Conservation (phyloP, 2,888 invertebrate species). For the Brachyptera putata region DNA sequence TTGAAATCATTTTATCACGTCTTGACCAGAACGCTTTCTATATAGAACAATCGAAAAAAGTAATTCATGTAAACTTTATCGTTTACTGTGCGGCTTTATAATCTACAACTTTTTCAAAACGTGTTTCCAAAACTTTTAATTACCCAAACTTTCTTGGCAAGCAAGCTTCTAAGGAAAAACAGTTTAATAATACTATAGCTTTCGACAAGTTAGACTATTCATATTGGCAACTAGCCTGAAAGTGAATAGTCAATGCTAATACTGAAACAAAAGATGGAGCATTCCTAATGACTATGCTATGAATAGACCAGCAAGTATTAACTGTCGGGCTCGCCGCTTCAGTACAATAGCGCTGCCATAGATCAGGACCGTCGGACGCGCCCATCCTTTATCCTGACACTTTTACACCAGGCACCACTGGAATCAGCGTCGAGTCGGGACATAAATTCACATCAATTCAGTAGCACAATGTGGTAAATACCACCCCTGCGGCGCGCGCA, state of each 20-base stretch:
- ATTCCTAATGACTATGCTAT: conserved; percentile 21
- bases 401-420: background rate
- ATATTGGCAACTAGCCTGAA: conserved; percentile 17
- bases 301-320: conserved; percentile 25
- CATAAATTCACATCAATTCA: conserved; percentile 18
- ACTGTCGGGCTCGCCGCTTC: conserved; percentile 8
- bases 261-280: conserved; percentile 23
- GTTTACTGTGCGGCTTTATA: too few relatives aligned
- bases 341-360: conserved; percentile 9
- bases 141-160: conserved; percentile 7
- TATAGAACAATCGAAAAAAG: too few relatives aligned
- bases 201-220: conserved; percentile 19
- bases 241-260: conserved; percentile 2
- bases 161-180: background rate
- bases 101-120: too few relatives aligned
- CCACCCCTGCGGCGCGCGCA: background rate
- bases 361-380: conserved; percentile 3
- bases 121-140: too few relatives aligned
- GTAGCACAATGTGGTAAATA: conserved; percentile 17
- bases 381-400: conserved; percentile 12
- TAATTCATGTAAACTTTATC: too few relatives aligned
- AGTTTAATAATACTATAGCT: background rate
- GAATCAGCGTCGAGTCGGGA: conserved; percentile 2
- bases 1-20: too few relatives aligned
- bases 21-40: too few relatives aligned